phyloP scores from a whole-genome alignment of 2,113 vertebrate species.

The Pristiophorus japonicus region DNA sequence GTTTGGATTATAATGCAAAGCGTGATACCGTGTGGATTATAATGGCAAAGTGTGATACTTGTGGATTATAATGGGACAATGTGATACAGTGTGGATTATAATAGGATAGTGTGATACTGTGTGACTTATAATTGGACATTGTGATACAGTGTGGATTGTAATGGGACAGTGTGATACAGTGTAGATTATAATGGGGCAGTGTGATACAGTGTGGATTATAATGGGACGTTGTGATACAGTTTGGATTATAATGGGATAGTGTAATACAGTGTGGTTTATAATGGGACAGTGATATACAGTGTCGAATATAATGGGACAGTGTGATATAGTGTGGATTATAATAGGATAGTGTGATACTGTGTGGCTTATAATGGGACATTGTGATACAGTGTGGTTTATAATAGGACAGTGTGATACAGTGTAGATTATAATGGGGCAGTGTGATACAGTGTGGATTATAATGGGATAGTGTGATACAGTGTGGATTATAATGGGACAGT shows the following conservation, averaged over 20 bases:
- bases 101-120: no score
- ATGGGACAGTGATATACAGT: no score
- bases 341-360: no score
- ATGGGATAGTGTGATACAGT: neutral
- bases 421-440: neutral
- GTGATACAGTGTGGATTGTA: neutral
- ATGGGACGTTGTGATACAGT: neutral
- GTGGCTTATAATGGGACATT: no score
- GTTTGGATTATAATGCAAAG: neutral
- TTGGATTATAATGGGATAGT: neutral
- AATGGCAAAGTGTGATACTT: neutral
- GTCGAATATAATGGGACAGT: no score
- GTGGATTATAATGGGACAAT: neutral
- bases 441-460: neutral
- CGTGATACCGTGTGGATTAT: neutral
- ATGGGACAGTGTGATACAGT: neutral
- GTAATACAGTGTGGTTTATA: no score
- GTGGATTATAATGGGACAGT: neutral
- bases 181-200: neutral
- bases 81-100: neutral
- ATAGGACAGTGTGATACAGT: no score
- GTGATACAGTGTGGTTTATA: no score
- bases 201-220: neutral
- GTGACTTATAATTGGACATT: neutral
- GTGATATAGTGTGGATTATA: no score